Percentiles rank a stretch among this genome's conserved stretches.
Conservation (phyloP, 2,797 vertebrate genomes). For the Gobio occitaniae region DNA sequence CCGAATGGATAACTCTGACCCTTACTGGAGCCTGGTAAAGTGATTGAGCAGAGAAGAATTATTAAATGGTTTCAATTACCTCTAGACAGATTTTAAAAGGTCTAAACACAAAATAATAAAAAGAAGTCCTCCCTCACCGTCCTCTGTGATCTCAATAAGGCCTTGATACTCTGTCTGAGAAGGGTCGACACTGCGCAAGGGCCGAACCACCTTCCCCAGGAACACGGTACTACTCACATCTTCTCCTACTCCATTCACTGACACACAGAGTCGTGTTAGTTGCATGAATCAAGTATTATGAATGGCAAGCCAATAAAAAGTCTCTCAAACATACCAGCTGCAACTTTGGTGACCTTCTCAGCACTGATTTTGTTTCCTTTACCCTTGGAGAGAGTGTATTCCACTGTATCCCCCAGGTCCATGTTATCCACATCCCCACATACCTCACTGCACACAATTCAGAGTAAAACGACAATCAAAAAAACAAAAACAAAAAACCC, state of each 20-base stretch:
- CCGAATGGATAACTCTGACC: conserved; percentile 92
- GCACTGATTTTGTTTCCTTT: conserved; percentile 99
- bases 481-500: accelerated
- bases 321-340: conserved; percentile 82
- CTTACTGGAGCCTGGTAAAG: conserved; percentile 84
- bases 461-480: background rate
- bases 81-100: background rate
- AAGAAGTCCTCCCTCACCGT: conserved; percentile 79
- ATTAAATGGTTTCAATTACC: background rate
- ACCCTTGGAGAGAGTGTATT: conserved; percentile 96
- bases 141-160: conserved; percentile 94
- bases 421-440: conserved; percentile 94
- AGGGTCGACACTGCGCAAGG: conserved; percentile 96
- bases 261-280: background rate
- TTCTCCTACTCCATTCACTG: conserved; percentile 90
- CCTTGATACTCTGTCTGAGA: conserved; percentile 98
- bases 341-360: conserved; percentile 96
- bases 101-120: background rate
- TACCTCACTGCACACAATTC: conserved; percentile 84
- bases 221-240: conserved; percentile 87
- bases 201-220: conserved; percentile 93
- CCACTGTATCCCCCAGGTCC: conserved; percentile 95
- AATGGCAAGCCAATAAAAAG: background rate
- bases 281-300: background rate
- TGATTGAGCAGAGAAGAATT: background rate